A percentile compares a stretch with the other conserved stretches of the same genome.
phyloP scores from a whole-genome alignment of 2,888 invertebrate genomes.

The Sinodicranocentrus sp. region DNA sequence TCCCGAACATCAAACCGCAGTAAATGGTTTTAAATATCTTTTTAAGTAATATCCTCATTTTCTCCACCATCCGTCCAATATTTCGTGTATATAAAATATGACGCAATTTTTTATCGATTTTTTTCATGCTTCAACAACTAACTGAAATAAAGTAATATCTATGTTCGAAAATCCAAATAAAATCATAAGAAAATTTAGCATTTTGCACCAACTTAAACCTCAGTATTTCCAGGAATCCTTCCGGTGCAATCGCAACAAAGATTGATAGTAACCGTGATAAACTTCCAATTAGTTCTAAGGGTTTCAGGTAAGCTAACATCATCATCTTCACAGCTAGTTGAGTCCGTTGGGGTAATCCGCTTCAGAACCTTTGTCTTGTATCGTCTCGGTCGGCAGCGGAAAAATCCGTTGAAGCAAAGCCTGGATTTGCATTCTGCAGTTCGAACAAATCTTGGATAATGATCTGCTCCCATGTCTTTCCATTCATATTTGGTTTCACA shows the following conservation, averaged over 20 bases:
- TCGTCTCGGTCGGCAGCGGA: constrained; percentile 72
- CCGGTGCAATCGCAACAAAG: constrained; percentile 75
- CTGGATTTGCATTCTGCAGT: constrained; percentile 75
- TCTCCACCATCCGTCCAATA: too few relatives aligned
- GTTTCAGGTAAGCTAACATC: constrained; percentile 75
- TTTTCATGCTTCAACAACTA: too few relatives aligned
- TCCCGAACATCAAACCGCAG: too few relatives aligned
- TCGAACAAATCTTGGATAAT: constrained; percentile 76
- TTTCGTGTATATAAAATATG: too few relatives aligned
- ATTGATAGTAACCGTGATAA: constrained; percentile 75
- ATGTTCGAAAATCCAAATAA: too few relatives aligned
- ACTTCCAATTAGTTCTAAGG: constrained; percentile 72
- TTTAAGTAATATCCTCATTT: too few relatives aligned
- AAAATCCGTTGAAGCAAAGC: constrained; percentile 75
- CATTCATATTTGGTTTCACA: constrained; percentile 76
- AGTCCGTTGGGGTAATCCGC: constrained; percentile 67
- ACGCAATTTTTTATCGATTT: too few relatives aligned
- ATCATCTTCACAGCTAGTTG: constrained; percentile 74
- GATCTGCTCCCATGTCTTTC: constrained; percentile 72
- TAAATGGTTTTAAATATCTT: too few relatives aligned
- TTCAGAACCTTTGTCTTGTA: constrained; percentile 76
- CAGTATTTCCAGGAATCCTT: constrained; percentile 69
- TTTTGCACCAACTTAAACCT: constrained; percentile 32
- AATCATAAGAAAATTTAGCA: too few relatives aligned
- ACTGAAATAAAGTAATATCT: too few relatives aligned